A percentile compares a stretch with the other conserved stretches of the same genome.
These are phyloP conservation scores for Linnaemya tessellans DNA, from an alignment of 2,888 invertebrate species.

Conservation along the genomic window DNA sequence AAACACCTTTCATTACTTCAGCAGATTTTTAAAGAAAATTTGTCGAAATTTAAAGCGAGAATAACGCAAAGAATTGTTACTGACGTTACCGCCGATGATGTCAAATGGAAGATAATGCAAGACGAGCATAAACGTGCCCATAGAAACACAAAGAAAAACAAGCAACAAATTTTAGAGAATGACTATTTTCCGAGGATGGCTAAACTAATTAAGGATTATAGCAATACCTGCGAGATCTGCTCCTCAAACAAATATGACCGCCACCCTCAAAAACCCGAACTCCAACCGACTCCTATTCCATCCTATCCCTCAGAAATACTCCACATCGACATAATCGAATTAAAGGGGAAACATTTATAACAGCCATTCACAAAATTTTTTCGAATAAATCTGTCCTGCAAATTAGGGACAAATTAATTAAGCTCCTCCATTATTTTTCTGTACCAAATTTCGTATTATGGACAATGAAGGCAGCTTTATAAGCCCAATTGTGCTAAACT, in stretches of 20 bases:
- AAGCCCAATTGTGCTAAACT: slow-evolving; percentile 19
- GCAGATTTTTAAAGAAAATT: too few species aligned
- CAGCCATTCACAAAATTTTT: slow-evolving; percentile 11
- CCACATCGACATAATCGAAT: too few species aligned
- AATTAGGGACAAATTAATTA: not conserved
- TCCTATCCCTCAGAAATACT: too few species aligned
- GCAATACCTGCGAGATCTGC: not conserved
- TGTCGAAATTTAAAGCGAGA: too few species aligned
- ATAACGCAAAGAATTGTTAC: not conserved
- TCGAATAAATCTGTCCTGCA: not conserved
- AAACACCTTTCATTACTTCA: not conserved
- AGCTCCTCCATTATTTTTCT: not conserved
- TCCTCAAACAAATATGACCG: too few species aligned
- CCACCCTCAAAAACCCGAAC: too few species aligned
- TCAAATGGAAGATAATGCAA: not conserved
- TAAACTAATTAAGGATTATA: not conserved
- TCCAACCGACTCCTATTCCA: too few species aligned
- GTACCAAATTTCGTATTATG: slow-evolving; percentile 13
- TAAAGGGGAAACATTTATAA: too few species aligned
- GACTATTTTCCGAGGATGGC: slow-evolving; percentile 8
- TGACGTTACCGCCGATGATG: not conserved
- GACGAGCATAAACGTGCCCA: not conserved
- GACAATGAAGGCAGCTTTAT: slow-evolving; percentile 29
- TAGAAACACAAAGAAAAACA: not conserved
- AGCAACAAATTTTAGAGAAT: not conserved